These are phyloP conservation scores for Rhinichthys osculus DNA, from an alignment of 2,797 vertebrate species.

Conservation along the genomic window DNA sequence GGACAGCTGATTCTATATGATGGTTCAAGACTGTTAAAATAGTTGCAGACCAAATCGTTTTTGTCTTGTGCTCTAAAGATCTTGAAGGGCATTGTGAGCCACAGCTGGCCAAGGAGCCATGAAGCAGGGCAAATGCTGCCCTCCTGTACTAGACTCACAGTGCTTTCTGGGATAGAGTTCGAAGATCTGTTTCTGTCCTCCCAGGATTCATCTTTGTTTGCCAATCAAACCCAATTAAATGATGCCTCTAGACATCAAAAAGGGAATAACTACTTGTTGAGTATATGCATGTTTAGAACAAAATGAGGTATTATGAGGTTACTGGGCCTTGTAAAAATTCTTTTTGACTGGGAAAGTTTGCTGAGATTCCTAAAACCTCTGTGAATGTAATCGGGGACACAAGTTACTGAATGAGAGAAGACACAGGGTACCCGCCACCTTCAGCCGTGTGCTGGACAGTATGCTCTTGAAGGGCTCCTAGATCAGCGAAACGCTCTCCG, in stretches of 20 bases:
- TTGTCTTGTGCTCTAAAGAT: conserved; percentile 3
- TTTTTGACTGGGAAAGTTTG: neutral
- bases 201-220: neutral
- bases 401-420: conserved; percentile 85
- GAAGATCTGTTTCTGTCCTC: neutral
- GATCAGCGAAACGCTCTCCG: conserved; percentile 93
- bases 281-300: neutral
- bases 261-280: neutral
- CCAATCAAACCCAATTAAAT: neutral
- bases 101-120: neutral
- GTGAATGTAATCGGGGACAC: conserved; percentile 1
- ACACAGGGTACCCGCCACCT: conserved; percentile 87
- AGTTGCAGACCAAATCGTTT: conserved; percentile 1
- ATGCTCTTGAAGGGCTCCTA: conserved; percentile 95
- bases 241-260: conserved; percentile 15
- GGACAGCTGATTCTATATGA: neutral
- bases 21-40: conserved; percentile 16
- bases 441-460: conserved; percentile 93
- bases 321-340: neutral
- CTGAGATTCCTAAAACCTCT: neutral
- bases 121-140: neutral
- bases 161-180: neutral
- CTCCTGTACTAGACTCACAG: neutral
- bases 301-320: conserved; percentile 25
- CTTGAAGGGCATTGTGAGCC: conserved; percentile 7